Base-by-base conservation (phyloP, 2,797 vertebrate genomes). In the Sebastes trivittatus region DNA sequence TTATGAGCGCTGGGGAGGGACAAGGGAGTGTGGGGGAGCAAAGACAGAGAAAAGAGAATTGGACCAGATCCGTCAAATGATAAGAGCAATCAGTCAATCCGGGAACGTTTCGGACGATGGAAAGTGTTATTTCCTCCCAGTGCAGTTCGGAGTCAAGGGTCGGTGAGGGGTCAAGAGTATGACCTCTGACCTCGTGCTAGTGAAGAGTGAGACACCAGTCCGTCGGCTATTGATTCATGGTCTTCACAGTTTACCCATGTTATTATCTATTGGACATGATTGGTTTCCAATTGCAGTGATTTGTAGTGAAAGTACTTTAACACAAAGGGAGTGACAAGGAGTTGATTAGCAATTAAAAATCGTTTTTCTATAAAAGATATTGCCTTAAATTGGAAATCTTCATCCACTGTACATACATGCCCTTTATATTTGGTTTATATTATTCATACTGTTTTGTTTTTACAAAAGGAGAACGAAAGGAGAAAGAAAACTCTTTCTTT, bases 111-210 rank as follows among this genome's bases (percentile, higher is more conserved):
- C 52, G 75, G 81, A 86, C 74, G 77, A 77, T 52, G 87, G 91
- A 89, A 86, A 88, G 85, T 88, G 91, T 90, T 90, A 88, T 93
- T 94, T 94, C 93, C 92, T 93, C 90, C 75, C 77, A 49, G 92
- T 83, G 92, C 83, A 74, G 86, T 82, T 82, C 77, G 83, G 88
- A 89, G 93, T 93, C 87, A 88, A 85, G 89, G 94, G 93, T 95
- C 89, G 65, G 85, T 20, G 77, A 78, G 56, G 88, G 93, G 94
- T 96, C 95, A 96, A 96, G 94, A 94, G 86, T 92, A 91, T 25
- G 90, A 93, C 94, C 92, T 83, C 75, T 90, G 92, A 92, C 93
- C 91, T 77, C 63, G 2, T 7, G 46, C 73, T 60, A 75, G 86
- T 49, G 78, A 76, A 78, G 73, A 87, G 70, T 59, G 82, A 68